Base-by-base conservation (phyloP, 2,113 vertebrate genomes). In the Oreotrochilus melanogaster region DNA sequence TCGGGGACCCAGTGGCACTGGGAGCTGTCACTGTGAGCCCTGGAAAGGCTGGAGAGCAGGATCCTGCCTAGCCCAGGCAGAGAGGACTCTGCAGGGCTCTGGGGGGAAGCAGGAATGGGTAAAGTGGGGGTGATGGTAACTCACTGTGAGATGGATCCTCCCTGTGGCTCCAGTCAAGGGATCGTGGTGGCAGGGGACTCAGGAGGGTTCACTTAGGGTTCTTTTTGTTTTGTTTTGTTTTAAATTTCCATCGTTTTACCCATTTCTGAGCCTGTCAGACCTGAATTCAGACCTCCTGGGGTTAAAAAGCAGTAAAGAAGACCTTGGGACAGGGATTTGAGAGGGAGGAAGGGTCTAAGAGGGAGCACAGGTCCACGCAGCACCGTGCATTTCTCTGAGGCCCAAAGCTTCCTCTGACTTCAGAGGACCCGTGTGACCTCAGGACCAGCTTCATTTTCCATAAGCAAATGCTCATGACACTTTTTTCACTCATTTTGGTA, bases 1-100 rank as follows among this genome's bases (percentile, higher is more conserved):
- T 7, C 5, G 2, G 51, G 14, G 33, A 22, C 8, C 3, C 1
- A 4, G 45, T 14, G 33, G 58, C 54, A 14, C 45, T 2, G 6
- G 2, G 31, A 65, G 47, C n/a, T 35, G 74, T 14, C 58, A 8
- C 21, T 7, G 31, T 19, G 6, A 5, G 25, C 1, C 5, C 11
- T 6, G 37, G 70, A 8, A 35, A 57, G 54, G 65, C 39, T 65
- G 3, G 2, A 0, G 15, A 51, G 75, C 45, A 54, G 66, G 60
- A 28, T n/a, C 14, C 1, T 7, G 37, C 19, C 28, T 4, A 2
- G 19, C 47, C 60, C 3, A 2, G 42, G 66, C 15, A n/a, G 28
- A 37, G 2, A 9, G 74, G 62, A 64, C 25, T 50, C 39, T 7
- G 28, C 37, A 14, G 47, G 56, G 39, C 37, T 3, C 6, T 2